Base-by-base conservation (phyloP, 2,888 invertebrate genomes). In the Chydorus sphaericus region DNA sequence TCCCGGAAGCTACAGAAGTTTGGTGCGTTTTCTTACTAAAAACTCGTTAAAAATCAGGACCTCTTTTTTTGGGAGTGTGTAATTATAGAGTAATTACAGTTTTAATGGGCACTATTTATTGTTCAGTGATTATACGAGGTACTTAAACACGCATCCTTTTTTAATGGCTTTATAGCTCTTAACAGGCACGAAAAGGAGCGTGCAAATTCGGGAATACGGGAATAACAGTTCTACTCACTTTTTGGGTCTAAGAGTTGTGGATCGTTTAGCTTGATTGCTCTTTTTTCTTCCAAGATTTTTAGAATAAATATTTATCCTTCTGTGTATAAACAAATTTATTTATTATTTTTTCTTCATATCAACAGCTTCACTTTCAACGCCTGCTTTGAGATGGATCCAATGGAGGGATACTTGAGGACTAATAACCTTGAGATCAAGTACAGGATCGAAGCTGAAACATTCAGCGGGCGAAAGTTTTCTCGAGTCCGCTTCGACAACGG, bases 391-490 rank as follows among this genome's bases (percentile, higher is more conserved):
- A 83, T 71, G 56, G 63, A 65, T 29, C 59, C 61, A 49, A 58
- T 60, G 36, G 59, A 86, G 50, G 78, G 80, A 63, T 78, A 81
- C 16, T 1, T 71, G 60, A 58, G 61, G 58, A 28, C 58, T 48
- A 50, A 61, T 59, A 37, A 48, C 54, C 73, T 84, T 52, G 75
- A 73, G 60, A 68, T 89, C 3, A 77, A 80, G 63, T 87, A 86
- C 66, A 77, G 78, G 4, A 82, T 90, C 11, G 86, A 87, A 71
- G 88, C 88, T 0, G 90, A 90, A 69, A 84, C 84, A 0, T 86
- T 82, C 64, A 80, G 79, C 7, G 77, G 77, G 20, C 81, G 81
- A 62, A 85, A 85, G 67, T 83, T 84, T 67, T 85, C 88, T 0
- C 75, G 92, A 60, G 83, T 90, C 7, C 84, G 82, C 72, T 87